Evolutionary conservation across 2,113 vertebrate species (phyloP), one percentile per base, ranked within the genome.

Genomic region (Accipiter virgatus): DNA sequence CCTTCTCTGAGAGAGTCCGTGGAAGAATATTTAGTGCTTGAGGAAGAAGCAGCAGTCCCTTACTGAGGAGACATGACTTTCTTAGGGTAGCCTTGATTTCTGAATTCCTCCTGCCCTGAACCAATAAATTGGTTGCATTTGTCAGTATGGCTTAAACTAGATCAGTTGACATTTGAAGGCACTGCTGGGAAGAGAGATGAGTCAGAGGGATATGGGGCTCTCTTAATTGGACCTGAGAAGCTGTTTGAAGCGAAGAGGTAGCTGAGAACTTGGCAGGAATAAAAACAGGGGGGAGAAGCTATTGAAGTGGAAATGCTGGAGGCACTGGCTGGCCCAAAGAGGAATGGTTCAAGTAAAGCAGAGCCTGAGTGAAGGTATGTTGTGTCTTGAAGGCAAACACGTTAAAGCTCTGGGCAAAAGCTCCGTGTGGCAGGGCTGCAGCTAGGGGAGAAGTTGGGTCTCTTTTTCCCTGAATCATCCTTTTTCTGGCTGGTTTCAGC

Each of bases 251-350:
- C 45, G 50, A 21, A 84, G 71, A 80, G 88, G 79, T 82, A 93
- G 77, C 81, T 87, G 86, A 87, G 81, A 75, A 47, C 61, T 94
- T 95, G 77, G 65, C 86, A 91, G 73, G 48, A 56, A 32, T 79
- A n/a, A 53, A 89, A 97, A 52, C 56, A 29, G 62, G 52, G 34
- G 63, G 52, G 78, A 55, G 77, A 38, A 87, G 56, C 70, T 45
- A 22, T 91, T 86, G 68, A 88, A 93, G 80, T 73, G 68, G 93
- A 89, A 81, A 9, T 62, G 78, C 93, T 97, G 94, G 75, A 94
- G 91, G 88, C 85, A 22, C 48, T 68, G 92, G 31, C 74, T 85
- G 95, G 18, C 72, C 86, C 43, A 11, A 8, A n/a, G 61, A 70
- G 65, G 48, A 43, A 34, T 31, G 59, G 38, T 21, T 79, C 13